Base-by-base conservation (phyloP, 2,113 vertebrate genomes). In the Genyomyrus donnyi region DNA sequence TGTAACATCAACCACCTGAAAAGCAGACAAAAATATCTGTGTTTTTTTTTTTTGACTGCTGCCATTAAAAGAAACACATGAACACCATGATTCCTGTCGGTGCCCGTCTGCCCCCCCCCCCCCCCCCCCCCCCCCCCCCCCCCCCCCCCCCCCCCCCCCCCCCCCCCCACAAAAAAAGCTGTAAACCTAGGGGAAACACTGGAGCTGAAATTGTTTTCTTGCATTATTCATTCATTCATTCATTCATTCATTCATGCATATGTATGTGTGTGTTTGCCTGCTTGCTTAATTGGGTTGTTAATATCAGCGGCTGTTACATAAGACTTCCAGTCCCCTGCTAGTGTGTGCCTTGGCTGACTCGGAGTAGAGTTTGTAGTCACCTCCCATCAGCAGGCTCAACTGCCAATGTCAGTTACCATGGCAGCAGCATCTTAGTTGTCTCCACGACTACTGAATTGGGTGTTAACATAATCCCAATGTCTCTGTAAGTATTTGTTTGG, bases 351-450 rank as follows among this genome's bases (percentile, higher is more conserved):
- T 45, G 27, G 17, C n/a, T 89, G 74, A 52, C 45, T 48, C 53
- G 49, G 24, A 70, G 46, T 66, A 19, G 42, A 90, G 83, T 58
- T 56, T 58, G 21, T 85, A 86, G 58, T 77, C 62, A 87, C 89
- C 89, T 77, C 85, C 48, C 19, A 89, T 52, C 42, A 49, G 52
- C 42, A 90, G 80, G 80, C 42, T 85, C 74, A 80, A 88, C 52
- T 88, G 88, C 53, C 19, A 52, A 19, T 85, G 56, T 85, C 90
- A 90, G 88, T 90, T 90, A 90, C 80, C 88, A 90, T 70, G 90
- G 90, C 77, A 89, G 90, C 90, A 86, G 77, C 52, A 89, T 85
- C 42, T 42, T 66, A 35, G 86, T 88, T 88, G 88, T 89, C 89
- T 89, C 90, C 77, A 89, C 27, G 77, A 90, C 74, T 88, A 85